Percentiles rank a stretch among this genome's conserved stretches.
phyloP scores from a whole-genome alignment of 2,797 vertebrate genomes.

The Aldrovandia affinis region DNA sequence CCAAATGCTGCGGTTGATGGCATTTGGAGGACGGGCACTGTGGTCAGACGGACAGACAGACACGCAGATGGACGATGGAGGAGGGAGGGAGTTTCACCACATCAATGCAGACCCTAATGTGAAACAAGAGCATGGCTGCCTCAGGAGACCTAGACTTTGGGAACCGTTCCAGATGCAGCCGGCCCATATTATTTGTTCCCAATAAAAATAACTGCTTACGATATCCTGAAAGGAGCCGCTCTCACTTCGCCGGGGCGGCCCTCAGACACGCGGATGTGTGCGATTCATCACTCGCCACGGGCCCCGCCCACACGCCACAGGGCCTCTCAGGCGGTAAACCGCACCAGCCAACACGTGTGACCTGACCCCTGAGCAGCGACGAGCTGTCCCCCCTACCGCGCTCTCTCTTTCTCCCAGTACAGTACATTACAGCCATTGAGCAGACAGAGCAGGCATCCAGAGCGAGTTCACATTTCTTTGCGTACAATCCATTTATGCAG shows the following conservation, averaged over 20 bases:
- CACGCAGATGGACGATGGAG: background rate
- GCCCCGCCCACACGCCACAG: background rate
- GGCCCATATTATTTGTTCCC: constrained; percentile 59
- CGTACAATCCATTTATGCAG: too few relatives aligned
- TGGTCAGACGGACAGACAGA: constrained; percentile 51
- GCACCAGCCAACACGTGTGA: background rate
- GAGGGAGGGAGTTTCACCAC: constrained; percentile 39
- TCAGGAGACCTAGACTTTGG: constrained; percentile 53
- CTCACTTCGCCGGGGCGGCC: constrained; percentile 35
- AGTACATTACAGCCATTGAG: too few relatives aligned
- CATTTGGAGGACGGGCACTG: constrained; percentile 58
- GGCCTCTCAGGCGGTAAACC: background rate
- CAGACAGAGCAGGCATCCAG: too few relatives aligned
- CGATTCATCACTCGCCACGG: constrained; percentile 54
- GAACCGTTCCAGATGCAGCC: constrained; percentile 56
- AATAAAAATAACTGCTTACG: constrained; percentile 65
- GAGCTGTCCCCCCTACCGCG: background rate
- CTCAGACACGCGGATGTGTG: constrained; percentile 43
- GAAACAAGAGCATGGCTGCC: constrained; percentile 62
- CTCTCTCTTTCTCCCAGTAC: too few relatives aligned
- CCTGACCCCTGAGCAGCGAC: constrained; percentile 23
- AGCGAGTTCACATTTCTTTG: too few relatives aligned
- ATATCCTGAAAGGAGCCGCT: constrained; percentile 54
- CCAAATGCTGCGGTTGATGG: constrained; percentile 66
- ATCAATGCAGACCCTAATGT: constrained; percentile 61